Evolutionary conservation across 2,113 vertebrate genomes (phyloP), one percentile per base, ranked within the genome.

Genomic region (Carassius gibelio): DNA sequence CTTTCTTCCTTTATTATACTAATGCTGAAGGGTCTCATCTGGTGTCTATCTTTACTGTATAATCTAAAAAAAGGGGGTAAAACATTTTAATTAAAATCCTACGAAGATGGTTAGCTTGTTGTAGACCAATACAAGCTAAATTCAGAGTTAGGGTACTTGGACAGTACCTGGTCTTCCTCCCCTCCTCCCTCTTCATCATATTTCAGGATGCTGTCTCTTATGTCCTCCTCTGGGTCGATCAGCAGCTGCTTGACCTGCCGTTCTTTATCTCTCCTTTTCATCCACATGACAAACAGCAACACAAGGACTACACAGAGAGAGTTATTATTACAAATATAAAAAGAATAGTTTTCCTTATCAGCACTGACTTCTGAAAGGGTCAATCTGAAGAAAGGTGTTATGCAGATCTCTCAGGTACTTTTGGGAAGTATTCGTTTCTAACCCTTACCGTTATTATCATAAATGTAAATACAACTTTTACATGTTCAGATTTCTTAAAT

Each of bases 171-270:
- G 93, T 99, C 98, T 93, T 99, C 98, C 92, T 99, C 98, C 91
- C 98, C 98, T 77, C 98, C 98, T 38, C 98, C 98, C 94, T 99
- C 98, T 91, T 99, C 98, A n/a, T 99, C 98, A 0, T 99, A 99
- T 91, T 99, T 99, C 85, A 99, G 93, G 89, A 99, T 99, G 91
- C 98, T 99, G 94, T 99, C 98, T 86, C 98, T 93, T 75, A 99
- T 97, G 64, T 99, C 97, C 87, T 99, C 97, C 90, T 99, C 97
- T 0, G 98, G 98, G 89, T 99, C 98, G 42, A 99, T 99, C 84
- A 99, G 92, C 75, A 99, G 96, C 92, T 99, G 98, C 91, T 99
- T 99, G 87, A 96, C 97, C 89, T 98, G 96, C 9, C 98, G 96
- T 71, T 99, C 97, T 81, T 98, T 98, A 90, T 99, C 98, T 3